Conservation (phyloP, 2,113 vertebrate species). For the Poicephalus gulielmi region DNA sequence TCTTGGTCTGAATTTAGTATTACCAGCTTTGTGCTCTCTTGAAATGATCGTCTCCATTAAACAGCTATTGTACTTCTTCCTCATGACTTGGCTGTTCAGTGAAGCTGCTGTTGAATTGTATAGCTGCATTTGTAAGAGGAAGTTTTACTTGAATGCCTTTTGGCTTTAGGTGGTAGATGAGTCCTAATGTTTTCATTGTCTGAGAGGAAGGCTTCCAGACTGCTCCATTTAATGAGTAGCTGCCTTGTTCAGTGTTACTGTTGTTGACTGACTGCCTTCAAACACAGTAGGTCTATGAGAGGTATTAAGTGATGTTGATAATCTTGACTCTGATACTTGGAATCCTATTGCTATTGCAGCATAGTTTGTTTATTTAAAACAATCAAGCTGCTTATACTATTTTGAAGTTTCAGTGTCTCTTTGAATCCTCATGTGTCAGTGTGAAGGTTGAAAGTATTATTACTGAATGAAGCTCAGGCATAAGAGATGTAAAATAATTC, state of each 20-base stretch:
- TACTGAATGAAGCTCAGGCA: not conserved
- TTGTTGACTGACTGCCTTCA: not conserved
- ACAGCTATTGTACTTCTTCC: not conserved
- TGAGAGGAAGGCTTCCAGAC: rapidly evolving
- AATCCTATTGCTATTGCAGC: not conserved
- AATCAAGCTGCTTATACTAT: not conserved
- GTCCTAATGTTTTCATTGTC: not conserved
- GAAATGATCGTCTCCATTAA: not conserved
- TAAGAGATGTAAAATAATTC: not conserved
- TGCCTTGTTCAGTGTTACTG: not conserved
- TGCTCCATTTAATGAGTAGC: not conserved
- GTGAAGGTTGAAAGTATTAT: not conserved
- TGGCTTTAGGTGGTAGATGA: not conserved
- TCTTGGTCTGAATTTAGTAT: not conserved
- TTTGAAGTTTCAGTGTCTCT: not conserved
- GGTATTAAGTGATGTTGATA: not conserved
- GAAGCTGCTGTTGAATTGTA: not conserved
- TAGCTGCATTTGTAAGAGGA: not conserved
- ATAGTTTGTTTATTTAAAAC: not conserved
- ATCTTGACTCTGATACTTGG: not conserved
- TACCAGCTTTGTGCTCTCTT: not conserved
- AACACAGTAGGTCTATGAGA: not conserved
- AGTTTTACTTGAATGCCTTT: not conserved
- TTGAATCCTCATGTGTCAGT: not conserved
- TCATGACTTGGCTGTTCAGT: not conserved